Evolutionary conservation across 2,888 invertebrate genomes (phyloP), one percentile per base, ranked within the genome.

Genomic region (Campoletis raptor): DNA sequence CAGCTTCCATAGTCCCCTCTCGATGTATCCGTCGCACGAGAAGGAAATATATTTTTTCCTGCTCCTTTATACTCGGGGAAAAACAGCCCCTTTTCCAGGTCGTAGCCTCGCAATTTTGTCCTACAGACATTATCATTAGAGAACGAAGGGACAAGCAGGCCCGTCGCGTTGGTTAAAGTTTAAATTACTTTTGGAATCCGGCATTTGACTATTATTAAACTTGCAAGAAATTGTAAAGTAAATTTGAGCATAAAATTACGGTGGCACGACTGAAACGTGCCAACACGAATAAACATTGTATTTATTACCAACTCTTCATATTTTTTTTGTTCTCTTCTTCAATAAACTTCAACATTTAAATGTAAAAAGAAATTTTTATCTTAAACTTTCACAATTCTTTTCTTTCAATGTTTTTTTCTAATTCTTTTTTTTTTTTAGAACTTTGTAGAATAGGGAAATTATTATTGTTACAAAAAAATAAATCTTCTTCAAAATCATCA

Each of bases 21-120:
- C n/a, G 18, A 81, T 40, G 69, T 69, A 64, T 70, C 45, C 40
- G 57, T 57, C 67, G 42, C 61, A 36, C 40, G n/a, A n/a, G 45
- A 69, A 73, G 57, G 36, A 79, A 79, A 84, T 84, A 69, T 79
- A 74, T 79, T 79, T 79, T 12, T 42, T n/a, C 54, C 54, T 30
- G 30, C 30, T 79, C 42, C 57, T 40, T 40, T 40, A 64, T 30
- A 30, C 30, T 30, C 9, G 9, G 78, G 12, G 52, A 15, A 45
- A 52, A 24, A 21, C 78, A 78, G 6, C 67, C 52, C 78, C 45
- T 78, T 78, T 52, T 67, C 66, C 66, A 30, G 77, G 4, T 66
- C n/a, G 52, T 48, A 67, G 67, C 52, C 37, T 15, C 52, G 54
- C 54, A 52, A 67, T 78, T 78, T 78, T 45, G 69, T 67, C 24